These are phyloP conservation scores for Acanthisitta chloris DNA, from an alignment of 2,113 vertebrate genomes.

Conservation along the genomic window DNA sequence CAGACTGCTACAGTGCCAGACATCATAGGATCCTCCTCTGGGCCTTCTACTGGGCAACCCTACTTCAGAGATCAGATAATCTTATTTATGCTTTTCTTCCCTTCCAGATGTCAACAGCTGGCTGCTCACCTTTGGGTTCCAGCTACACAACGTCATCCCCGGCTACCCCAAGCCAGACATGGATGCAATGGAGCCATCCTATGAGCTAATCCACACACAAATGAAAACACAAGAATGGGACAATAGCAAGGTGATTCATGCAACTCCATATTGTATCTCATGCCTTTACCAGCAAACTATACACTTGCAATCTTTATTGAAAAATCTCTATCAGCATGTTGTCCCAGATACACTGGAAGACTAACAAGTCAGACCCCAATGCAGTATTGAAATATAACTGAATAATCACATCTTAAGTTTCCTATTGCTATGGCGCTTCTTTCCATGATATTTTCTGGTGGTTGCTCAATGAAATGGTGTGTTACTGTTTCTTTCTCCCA, in stretches of 20 bases:
- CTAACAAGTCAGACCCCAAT: neutral
- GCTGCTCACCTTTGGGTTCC: constrained; percentile 98
- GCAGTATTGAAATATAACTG: neutral
- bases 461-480: neutral
- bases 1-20: neutral
- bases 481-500: neutral
- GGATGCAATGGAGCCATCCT: constrained; percentile 92
- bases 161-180: constrained; percentile 90
- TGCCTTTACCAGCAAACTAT: neutral
- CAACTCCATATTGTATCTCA: neutral
- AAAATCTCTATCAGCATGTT: neutral
- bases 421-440: neutral
- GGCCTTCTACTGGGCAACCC: neutral
- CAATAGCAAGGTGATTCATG: constrained; percentile 88
- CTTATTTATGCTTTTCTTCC: constrained; percentile 40
- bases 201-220: constrained; percentile 90
- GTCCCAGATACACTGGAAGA: constrained; percentile 19
- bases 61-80: neutral
- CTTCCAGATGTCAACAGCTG: constrained; percentile 96
- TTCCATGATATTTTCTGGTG: neutral
- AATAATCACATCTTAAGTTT: neutral
- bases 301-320: neutral
- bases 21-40: neutral
- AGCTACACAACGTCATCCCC: constrained; percentile 96
- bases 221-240: constrained; percentile 99